Evolutionary conservation across 2,797 vertebrate genomes (phyloP).

Genomic region (Dipus sagitta): DNA sequence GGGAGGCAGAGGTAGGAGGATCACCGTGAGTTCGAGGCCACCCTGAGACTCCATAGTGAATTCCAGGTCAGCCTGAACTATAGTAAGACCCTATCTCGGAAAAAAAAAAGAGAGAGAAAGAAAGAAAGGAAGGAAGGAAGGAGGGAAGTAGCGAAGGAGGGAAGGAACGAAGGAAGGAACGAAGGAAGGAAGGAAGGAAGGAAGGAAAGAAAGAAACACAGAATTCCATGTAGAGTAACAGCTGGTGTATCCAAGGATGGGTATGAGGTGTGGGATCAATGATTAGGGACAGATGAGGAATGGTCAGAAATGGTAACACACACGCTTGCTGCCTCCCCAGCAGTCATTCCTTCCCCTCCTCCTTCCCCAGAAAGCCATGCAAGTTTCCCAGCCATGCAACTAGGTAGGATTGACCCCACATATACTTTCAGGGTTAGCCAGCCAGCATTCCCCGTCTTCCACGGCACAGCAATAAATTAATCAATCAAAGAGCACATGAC

Average conservation of each 20-base stretch:
- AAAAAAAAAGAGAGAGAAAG: too few relatives aligned
- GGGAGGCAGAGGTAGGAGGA: too few relatives aligned
- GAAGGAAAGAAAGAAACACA: not conserved
- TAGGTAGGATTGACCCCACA: not conserved
- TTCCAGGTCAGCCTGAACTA: too few relatives aligned
- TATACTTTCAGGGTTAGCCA: not conserved
- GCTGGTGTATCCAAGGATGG: not conserved
- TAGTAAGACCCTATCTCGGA: too few relatives aligned
- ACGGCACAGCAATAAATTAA: not conserved
- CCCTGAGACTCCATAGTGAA: too few relatives aligned
- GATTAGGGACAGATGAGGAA: not conserved
- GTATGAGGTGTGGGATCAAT: not conserved
- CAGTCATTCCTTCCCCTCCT: not conserved
- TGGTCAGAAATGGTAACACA: not conserved
- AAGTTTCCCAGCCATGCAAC: not conserved
- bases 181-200: too few relatives aligned
- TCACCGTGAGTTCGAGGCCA: too few relatives aligned
- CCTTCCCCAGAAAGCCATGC: not conserved
- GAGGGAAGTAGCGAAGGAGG: too few relatives aligned
- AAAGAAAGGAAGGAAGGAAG: too few relatives aligned
- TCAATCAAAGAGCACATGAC: not conserved
- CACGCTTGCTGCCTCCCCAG: not conserved
- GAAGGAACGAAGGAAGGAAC: too few relatives aligned
- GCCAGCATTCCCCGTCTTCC: not conserved
- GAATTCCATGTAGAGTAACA: too few relatives aligned